A percentile compares a stretch with the other conserved stretches of the same genome.
phyloP scores from a whole-genome alignment of 2,888 invertebrate genomes.

The Drosophila lacicola region DNA sequence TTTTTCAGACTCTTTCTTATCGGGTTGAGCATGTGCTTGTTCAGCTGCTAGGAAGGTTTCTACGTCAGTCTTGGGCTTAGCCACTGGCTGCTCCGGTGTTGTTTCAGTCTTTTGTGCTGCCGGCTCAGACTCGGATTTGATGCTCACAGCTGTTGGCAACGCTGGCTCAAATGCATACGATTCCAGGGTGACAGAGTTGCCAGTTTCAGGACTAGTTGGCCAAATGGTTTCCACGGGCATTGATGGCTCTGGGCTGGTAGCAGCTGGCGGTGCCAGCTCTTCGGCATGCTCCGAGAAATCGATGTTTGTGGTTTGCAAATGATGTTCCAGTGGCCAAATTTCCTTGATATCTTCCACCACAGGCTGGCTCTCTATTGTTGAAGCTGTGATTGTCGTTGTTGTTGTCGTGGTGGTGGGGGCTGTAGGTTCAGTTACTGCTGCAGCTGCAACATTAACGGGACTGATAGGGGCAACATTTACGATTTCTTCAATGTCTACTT shows the following conservation, averaged over 20 bases:
- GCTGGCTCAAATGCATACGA: conserved; percentile 80
- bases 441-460: conserved; percentile 79
- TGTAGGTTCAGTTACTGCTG: conserved; percentile 52
- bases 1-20: neutral
- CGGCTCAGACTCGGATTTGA: conserved; percentile 17
- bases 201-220: conserved; percentile 82
- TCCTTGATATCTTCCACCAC: conserved; percentile 81
- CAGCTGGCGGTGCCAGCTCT: conserved; percentile 46
- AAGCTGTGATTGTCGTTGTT: conserved; percentile 40
- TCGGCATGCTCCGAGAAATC: conserved; percentile 80
- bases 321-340: conserved; percentile 84
- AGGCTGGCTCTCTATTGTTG: conserved; percentile 39
- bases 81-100: conserved; percentile 1
- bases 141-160: conserved; percentile 18
- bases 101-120: conserved; percentile 24
- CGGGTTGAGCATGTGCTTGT: conserved; percentile 13
- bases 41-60: conserved; percentile 41
- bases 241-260: conserved; percentile 24
- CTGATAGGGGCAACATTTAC: conserved; percentile 77
- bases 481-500: conserved; percentile 82
- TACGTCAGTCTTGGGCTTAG: conserved; percentile 32
- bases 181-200: conserved; percentile 77
- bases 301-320: conserved; percentile 79
- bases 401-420: conserved; percentile 32
- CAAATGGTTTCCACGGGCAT: conserved; percentile 77